Base-by-base conservation (phyloP, 2,888 invertebrate genomes). In the Onthophagus sagittarius region DNA sequence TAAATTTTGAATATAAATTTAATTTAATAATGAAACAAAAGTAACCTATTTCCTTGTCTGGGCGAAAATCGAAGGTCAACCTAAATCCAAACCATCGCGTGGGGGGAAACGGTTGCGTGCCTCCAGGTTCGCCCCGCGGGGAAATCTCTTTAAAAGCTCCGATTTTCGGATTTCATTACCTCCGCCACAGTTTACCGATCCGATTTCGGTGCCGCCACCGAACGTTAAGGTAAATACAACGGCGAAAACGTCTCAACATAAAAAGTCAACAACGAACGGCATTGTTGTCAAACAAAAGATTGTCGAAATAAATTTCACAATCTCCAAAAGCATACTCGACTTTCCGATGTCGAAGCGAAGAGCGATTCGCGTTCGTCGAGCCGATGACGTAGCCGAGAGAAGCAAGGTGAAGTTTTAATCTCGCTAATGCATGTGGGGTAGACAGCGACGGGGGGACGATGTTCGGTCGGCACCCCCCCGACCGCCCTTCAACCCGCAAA, bases 121-220 rank as follows among this genome's bases (percentile, higher is more conserved):
- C 75, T 74, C 76, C 78, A 74, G 76, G 75, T 77, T 76, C 76
- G 78, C 76, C 77, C 80, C 77, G 75, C 72, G 76, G 81, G 80
- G 80, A 80, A 81, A 81, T 80, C 79, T 78, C 75, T 78, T 78
- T 79, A 79, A 81, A 80, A 81, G 80, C 78, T 75, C 78, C 77
- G 80, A 80, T 79, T 80, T 80, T 77, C 76, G 79, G 80, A 80
- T 79, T 80, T 81, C 79, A 80, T 80, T 81, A 80, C 75, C 75
- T 75, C 63, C 71, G 74, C 67, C 67, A 65, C 65, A 67, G 62
- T 71, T 62, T 62, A 71, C 70, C 71, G 73, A 73, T 71, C 67
- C 67, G 67, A 67, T 67, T 67, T 67, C 13, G 23, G 23, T 23
- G 7, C 32, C 67, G 31, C 31, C n/a, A 23, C 39, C 9, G 6